A percentile compares a stretch with the other conserved stretches of the same genome.
phyloP scores from a whole-genome alignment of 2,888 invertebrate species.

The Apoderus coryli region DNA sequence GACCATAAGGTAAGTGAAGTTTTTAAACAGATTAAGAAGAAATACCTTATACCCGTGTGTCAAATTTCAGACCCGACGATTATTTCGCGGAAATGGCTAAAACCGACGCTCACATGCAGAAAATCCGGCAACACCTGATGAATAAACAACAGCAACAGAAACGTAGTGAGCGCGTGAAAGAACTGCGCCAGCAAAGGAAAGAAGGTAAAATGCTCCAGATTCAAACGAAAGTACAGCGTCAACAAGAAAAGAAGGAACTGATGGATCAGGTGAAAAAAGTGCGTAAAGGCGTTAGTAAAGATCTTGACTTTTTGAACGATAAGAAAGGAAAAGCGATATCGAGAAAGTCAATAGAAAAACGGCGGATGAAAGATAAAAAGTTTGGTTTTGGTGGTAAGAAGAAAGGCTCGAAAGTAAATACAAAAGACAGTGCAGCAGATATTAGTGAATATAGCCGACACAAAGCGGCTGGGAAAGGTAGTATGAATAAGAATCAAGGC shows the following conservation, averaged over 20 bases:
- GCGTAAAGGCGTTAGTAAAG: conserved; percentile 61
- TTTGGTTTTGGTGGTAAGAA: conserved; percentile 96
- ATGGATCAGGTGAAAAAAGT: conserved; percentile 87
- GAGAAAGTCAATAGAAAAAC: conserved; percentile 34
- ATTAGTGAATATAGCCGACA: conserved; percentile 40
- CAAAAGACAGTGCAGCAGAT: conserved; percentile 60
- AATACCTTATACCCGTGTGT: background rate
- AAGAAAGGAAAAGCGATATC: conserved; percentile 22
- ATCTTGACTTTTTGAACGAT: conserved; percentile 68
- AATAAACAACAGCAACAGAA: conserved; percentile 75
- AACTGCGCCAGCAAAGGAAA: conserved; percentile 81
- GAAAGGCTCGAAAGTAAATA: conserved; percentile 76
- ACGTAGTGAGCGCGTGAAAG: conserved; percentile 77
- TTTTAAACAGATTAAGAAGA: too few relatives aligned
- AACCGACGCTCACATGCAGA: conserved; percentile 94
- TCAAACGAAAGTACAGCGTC: conserved; percentile 70
- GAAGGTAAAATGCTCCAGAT: conserved; percentile 78
- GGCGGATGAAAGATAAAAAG: conserved; percentile 63
- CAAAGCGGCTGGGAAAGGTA: conserved; percentile 22
- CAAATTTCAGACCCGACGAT: conserved; percentile 61
- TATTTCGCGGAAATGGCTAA: conserved; percentile 99
- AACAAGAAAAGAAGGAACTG: conserved; percentile 83
- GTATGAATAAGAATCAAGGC: conserved; percentile 15
- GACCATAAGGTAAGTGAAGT: conserved; percentile 45
- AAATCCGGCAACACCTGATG: conserved; percentile 69